These are phyloP conservation scores for Drosophila tani DNA, from an alignment of 1,140 invertebrate genomes.

Conservation along the genomic window DNA sequence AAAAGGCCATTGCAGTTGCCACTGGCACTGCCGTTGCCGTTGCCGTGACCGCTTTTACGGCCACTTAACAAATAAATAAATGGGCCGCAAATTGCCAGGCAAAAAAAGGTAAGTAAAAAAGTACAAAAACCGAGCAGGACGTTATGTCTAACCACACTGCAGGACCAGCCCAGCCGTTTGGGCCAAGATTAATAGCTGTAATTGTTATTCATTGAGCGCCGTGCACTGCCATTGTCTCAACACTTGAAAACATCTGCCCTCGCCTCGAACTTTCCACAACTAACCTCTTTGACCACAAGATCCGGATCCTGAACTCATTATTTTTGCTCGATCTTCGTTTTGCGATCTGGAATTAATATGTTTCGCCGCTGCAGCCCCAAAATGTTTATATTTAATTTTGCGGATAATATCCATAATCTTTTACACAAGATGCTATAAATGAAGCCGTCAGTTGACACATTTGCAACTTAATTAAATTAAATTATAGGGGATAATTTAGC, in stretches of 20 bases:
- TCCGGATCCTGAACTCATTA: constrained; percentile 34
- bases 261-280: constrained; percentile 26
- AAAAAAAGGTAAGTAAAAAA: constrained; percentile 37
- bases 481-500: not conserved
- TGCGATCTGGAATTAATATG: constrained; percentile 31
- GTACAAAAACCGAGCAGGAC: constrained; percentile 31
- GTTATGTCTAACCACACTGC: constrained; percentile 61
- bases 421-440: constrained; percentile 37
- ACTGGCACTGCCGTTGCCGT: constrained; percentile 15
- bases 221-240: constrained; percentile 80
- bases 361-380: constrained; percentile 13
- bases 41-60: constrained; percentile 77
- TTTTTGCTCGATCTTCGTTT: constrained; percentile 27
- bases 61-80: constrained; percentile 84
- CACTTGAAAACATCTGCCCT: constrained; percentile 72
- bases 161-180: constrained; percentile 57
- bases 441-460: constrained; percentile 44
- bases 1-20: constrained; percentile 52
- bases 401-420: constrained; percentile 53
- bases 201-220: constrained; percentile 82
- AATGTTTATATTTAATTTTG: constrained; percentile 65
- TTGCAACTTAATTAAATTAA: constrained; percentile 13
- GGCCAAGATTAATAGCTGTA: constrained; percentile 81
- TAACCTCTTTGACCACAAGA: constrained; percentile 63
- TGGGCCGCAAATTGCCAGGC: constrained; percentile 72